A percentile compares a stretch with the other conserved stretches of the same genome.
Evolutionary conservation across 2,113 vertebrate genomes (phyloP).

Genomic region (Poecilia latipinna): DNA sequence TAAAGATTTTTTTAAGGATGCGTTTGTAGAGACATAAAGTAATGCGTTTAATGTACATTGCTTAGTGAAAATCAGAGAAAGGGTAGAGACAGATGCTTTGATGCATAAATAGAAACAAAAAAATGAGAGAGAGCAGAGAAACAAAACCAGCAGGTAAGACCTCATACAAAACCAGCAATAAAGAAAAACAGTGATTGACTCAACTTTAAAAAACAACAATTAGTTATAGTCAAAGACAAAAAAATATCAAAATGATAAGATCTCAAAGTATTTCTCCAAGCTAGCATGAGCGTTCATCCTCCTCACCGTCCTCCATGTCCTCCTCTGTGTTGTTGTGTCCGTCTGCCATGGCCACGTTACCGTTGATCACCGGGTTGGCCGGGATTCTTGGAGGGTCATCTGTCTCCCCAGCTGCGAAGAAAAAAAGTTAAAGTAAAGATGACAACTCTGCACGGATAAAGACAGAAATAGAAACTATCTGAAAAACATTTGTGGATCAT

Average conservation of each 20-base stretch:
- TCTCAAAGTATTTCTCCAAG: not conserved
- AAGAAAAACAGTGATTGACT: not conserved
- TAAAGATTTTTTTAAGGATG: too few species aligned
- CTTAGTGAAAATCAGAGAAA: not conserved
- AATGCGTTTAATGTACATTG: too few species aligned
- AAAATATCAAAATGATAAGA: too few species aligned
- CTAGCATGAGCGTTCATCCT: not conserved
- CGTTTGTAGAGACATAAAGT: too few species aligned
- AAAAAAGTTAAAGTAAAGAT: not conserved
- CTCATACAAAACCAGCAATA: not conserved
- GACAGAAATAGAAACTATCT: not conserved
- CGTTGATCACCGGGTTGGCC: slow-evolving; percentile 96
- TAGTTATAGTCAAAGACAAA: too few species aligned
- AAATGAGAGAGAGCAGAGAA: not conserved
- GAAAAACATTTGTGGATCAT: not conserved
- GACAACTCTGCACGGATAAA: not conserved
- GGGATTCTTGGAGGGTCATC: slow-evolving; percentile 98
- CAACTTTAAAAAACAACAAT: not conserved
- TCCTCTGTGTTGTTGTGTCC: slow-evolving; percentile 97
- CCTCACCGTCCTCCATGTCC: slow-evolving; percentile 99
- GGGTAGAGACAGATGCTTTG: not conserved
- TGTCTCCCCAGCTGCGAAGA: slow-evolving; percentile 90
- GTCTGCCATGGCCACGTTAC: slow-evolving; percentile 97
- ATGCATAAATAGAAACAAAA: too few species aligned
- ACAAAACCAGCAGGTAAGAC: not conserved